phyloP scores from a whole-genome alignment of 1,140 invertebrate species.

The Charaxes varanes region DNA sequence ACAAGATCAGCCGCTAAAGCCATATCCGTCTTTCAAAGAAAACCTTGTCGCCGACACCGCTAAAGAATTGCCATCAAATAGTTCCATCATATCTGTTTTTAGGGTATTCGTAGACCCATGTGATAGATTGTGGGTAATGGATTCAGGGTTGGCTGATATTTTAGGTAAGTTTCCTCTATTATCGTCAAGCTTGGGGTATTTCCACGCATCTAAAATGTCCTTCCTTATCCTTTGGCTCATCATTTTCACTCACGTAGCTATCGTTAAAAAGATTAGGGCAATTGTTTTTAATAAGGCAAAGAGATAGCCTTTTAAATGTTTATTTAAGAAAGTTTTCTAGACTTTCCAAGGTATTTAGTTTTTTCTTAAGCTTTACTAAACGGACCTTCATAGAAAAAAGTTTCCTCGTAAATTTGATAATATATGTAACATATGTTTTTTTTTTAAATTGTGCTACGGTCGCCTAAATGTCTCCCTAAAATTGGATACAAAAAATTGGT shows the following conservation, averaged over 20 bases:
- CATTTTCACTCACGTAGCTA: neutral
- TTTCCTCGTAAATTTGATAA: too few species aligned
- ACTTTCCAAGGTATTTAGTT: too few species aligned
- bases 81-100: slow-evolving; percentile 79
- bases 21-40: slow-evolving; percentile 81
- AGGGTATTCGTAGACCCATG: slow-evolving; percentile 80
- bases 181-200: too few species aligned
- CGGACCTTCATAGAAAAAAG: too few species aligned
- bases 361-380: too few species aligned
- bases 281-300: neutral
- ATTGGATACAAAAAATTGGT: too few species aligned
- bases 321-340: too few species aligned
- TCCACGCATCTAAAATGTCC: neutral
- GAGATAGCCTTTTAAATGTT: too few species aligned
- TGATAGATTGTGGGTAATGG: slow-evolving; percentile 84
- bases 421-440: too few species aligned
- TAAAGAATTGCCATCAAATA: slow-evolving; percentile 68
- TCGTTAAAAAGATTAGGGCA: slow-evolving; percentile 1
- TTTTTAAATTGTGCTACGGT: too few species aligned
- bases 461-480: too few species aligned
- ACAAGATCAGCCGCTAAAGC: slow-evolving; percentile 77
- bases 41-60: slow-evolving; percentile 75
- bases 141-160: slow-evolving; percentile 84
- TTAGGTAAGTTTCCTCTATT: slow-evolving; percentile 75
- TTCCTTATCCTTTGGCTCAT: neutral